Evolutionary conservation across 2,888 invertebrate genomes (phyloP).

Genomic region (Hanleya hanleyi): DNA sequence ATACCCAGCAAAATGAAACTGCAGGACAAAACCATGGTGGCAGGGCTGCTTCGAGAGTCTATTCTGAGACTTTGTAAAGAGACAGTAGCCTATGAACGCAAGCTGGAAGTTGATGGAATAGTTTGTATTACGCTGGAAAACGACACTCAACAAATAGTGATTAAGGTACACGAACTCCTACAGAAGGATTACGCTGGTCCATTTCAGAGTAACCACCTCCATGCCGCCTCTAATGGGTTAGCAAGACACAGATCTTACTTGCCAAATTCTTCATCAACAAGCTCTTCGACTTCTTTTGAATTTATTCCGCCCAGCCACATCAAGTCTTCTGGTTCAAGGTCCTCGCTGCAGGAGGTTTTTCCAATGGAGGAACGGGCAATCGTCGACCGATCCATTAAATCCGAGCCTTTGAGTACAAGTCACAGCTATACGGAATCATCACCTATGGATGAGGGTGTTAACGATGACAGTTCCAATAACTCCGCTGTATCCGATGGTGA

Average conservation of each 20-base stretch:
- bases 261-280: too few relatives aligned
- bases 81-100: background rate
- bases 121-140: constrained; percentile 51
- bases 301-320: background rate
- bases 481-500: background rate
- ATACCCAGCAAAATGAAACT: background rate
- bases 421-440: background rate
- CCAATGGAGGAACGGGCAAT: background rate
- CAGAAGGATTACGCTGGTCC: constrained; percentile 13
- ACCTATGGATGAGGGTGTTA: too few relatives aligned
- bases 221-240: too few relatives aligned
- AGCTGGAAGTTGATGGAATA: constrained; percentile 53
- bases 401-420: background rate
- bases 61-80: background rate
- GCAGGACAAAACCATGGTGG: background rate
- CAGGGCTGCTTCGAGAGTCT: background rate
- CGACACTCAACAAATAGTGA: constrained; percentile 47
- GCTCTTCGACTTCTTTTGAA: too few relatives aligned
- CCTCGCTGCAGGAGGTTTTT: background rate
- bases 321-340: background rate
- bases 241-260: background rate
- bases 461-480: background rate
- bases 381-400: background rate
- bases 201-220: too few relatives aligned
- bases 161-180: constrained; percentile 56